Evolutionary conservation across 2,888 invertebrate species (phyloP).

Genomic region (Therioaphis trifolii): DNA sequence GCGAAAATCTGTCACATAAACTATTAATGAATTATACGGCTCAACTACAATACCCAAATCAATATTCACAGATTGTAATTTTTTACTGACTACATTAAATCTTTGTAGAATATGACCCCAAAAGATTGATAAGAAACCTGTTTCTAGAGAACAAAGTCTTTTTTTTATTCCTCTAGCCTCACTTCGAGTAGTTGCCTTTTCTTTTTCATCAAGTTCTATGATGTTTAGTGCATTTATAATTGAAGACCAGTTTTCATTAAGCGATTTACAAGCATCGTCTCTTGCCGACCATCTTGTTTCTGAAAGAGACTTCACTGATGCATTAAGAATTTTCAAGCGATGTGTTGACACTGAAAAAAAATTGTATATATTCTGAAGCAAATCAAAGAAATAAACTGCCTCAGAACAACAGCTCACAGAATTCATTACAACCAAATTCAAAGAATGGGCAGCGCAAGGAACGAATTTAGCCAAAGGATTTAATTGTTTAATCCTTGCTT

Average conservation of each 20-base stretch:
- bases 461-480: conserved; percentile 35
- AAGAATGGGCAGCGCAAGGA: neutral
- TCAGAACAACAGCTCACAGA: neutral
- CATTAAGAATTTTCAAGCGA: neutral
- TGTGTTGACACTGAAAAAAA: neutral
- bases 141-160: no score
- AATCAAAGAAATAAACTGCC: conserved; percentile 1
- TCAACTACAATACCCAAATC: conserved; percentile 10
- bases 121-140: no score
- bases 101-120: no score
- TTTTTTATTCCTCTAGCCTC: no score
- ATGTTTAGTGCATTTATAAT: conserved; percentile 5
- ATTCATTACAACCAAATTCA: conserved; percentile 33
- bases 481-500: conserved; percentile 34
- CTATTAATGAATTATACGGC: conserved; percentile 20
- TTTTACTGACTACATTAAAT: conserved; percentile 11
- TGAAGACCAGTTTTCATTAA: neutral
- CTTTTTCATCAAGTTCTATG: neutral
- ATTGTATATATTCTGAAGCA: neutral
- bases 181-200: neutral
- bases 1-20: no score
- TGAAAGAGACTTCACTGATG: neutral
- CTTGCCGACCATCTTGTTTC: neutral
- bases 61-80: no score
- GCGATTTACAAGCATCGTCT: neutral